Percentiles rank a stretch among this genome's conserved stretches.
Conservation (phyloP, 2,113 vertebrate genomes). For the Marmota flaviventris region DNA sequence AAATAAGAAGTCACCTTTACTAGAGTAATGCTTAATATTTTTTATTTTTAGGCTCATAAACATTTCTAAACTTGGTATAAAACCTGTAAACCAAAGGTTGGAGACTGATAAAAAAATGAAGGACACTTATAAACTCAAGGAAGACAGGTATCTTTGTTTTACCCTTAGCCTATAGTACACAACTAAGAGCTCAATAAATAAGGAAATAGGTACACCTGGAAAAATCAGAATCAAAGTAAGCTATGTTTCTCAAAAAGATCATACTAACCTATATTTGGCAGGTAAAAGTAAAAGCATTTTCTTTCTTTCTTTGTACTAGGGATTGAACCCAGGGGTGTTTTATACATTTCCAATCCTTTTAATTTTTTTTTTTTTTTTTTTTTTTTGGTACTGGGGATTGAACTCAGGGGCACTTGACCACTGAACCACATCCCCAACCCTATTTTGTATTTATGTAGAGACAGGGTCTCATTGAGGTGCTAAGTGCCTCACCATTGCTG, state of each 20-base stretch:
- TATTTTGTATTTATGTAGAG: too few relatives aligned
- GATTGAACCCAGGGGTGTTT: too few relatives aligned
- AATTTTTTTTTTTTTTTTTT: too few relatives aligned
- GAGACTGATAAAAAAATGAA: slow-evolving; percentile 43
- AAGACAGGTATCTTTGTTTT: slow-evolving; percentile 19
- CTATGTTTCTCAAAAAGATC: slow-evolving; percentile 40
- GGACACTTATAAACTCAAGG: slow-evolving; percentile 33
- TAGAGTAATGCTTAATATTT: slow-evolving; percentile 52
- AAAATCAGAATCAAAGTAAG: slow-evolving; percentile 52
- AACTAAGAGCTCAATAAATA: slow-evolving; percentile 52
- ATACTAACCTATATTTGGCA: background rate
- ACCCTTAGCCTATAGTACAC: background rate
- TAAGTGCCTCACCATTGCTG: too few relatives aligned
- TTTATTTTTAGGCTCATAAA: slow-evolving; percentile 62
- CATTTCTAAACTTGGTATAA: slow-evolving; percentile 52
- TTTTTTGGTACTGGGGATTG: too few relatives aligned
- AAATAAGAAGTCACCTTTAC: slow-evolving; percentile 11
- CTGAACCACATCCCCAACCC: too few relatives aligned
- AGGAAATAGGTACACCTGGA: background rate
- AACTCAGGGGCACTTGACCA: too few relatives aligned
- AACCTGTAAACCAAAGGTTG: background rate
- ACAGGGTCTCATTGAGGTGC: too few relatives aligned
- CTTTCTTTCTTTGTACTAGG: background rate
- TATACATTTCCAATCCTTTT: too few relatives aligned
- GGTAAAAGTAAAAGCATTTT: background rate